Percentiles rank a stretch among this genome's conserved stretches.
phyloP scores from a whole-genome alignment of 2,888 invertebrate genomes.

The Philaethria dido region DNA sequence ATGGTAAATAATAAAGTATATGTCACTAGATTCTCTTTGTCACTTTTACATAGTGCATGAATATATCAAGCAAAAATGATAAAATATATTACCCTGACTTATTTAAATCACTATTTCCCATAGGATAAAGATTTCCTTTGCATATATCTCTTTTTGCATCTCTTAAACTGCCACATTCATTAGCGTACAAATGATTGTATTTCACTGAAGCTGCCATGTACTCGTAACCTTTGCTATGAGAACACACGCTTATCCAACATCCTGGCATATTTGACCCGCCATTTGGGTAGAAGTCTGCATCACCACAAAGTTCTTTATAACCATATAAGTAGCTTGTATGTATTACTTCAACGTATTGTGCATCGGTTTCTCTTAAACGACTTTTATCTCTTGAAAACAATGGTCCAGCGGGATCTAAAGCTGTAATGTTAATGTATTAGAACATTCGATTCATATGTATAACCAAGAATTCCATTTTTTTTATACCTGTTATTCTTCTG shows the following conservation, averaged over 20 bases:
- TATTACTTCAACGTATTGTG: constrained; percentile 68
- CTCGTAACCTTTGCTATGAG: constrained; percentile 59
- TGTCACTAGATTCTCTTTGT: too few relatives aligned
- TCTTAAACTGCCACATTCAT: constrained; percentile 53
- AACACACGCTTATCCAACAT: constrained; percentile 60
- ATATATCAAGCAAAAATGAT: too few relatives aligned
- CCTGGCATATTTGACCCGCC: constrained; percentile 67
- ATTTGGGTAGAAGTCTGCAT: constrained; percentile 70
- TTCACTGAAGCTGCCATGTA: constrained; percentile 64
- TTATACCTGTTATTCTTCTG: constrained; percentile 64
- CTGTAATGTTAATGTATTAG: constrained; percentile 47
- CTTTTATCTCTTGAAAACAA: constrained; percentile 55
- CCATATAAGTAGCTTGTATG: constrained; percentile 68
- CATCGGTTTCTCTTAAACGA: constrained; percentile 57
- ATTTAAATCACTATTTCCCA: constrained; percentile 61
- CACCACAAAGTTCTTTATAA: constrained; percentile 57
- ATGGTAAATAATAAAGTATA: too few relatives aligned
- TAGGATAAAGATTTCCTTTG: constrained; percentile 51
- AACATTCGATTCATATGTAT: background rate
- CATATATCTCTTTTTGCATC: constrained; percentile 56
- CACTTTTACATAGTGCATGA: too few relatives aligned
- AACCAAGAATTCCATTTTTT: background rate
- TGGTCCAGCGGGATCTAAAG: constrained; percentile 70
- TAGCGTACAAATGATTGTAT: constrained; percentile 57
- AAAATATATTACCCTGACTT: constrained; percentile 52